Evolutionary conservation across 2,888 invertebrate species (phyloP).

Genomic region (Diachrysia chrysitis): DNA sequence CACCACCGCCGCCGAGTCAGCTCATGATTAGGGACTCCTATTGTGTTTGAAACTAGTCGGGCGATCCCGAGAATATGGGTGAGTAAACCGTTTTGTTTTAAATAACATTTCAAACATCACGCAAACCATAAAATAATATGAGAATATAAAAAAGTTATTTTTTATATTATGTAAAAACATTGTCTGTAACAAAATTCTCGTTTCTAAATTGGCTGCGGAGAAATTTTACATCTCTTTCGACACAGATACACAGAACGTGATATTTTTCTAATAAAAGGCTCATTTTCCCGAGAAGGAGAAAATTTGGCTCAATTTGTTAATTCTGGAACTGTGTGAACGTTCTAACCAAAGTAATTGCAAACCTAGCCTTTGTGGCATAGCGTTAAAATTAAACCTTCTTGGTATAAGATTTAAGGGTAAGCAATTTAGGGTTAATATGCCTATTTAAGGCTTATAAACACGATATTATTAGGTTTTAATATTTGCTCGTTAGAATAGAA

Average conservation of each 20-base stretch:
- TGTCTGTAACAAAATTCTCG: not conserved
- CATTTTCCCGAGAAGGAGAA: not conserved
- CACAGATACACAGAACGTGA: slow-evolving; percentile 1
- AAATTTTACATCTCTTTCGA: slow-evolving; percentile 25
- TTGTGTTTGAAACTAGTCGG: too few species aligned
- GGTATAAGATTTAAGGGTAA: slow-evolving; percentile 25
- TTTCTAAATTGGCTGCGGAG: slow-evolving; percentile 20
- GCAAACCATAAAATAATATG: too few species aligned
- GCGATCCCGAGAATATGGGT: too few species aligned
- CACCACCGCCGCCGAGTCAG: too few species aligned
- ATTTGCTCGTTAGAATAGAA: too few species aligned
- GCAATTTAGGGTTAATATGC: not conserved
- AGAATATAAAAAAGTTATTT: too few species aligned
- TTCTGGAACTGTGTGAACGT: slow-evolving; percentile 8
- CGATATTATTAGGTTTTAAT: too few species aligned
- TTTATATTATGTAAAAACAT: too few species aligned
- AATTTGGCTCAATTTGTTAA: slow-evolving; percentile 27
- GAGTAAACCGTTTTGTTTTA: too few species aligned
- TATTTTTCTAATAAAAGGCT: slow-evolving; percentile 24
- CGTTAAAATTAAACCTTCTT: slow-evolving; percentile 28
- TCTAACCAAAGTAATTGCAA: slow-evolving; percentile 35
- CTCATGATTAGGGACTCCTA: too few species aligned
- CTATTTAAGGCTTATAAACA: not conserved
- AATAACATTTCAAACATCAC: too few species aligned
- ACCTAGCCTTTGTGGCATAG: slow-evolving; percentile 11